These are phyloP conservation scores for Chrysochloris asiatica DNA, from an alignment of 2,113 vertebrate genomes.

Conservation along the genomic window DNA sequence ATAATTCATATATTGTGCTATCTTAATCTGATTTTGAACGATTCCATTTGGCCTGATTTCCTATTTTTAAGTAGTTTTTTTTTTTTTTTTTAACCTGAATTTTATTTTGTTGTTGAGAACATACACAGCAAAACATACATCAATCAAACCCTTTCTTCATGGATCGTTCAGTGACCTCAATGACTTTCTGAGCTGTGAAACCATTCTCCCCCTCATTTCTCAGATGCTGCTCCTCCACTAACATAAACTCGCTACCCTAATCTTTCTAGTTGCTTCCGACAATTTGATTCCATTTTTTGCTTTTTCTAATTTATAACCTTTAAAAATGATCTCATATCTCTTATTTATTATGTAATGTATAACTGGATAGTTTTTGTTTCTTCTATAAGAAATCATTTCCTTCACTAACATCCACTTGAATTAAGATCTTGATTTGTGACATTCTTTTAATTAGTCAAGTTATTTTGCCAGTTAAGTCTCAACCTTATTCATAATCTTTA, in stretches of 20 bases:
- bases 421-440: neutral
- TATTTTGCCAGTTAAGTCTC: neutral
- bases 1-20: constrained; percentile 61
- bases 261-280: neutral
- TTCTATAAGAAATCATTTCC: neutral
- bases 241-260: neutral
- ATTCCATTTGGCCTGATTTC: neutral
- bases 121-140: neutral
- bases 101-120: neutral
- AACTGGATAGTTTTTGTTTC: neutral
- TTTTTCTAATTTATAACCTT: neutral
- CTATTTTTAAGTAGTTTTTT: no score
- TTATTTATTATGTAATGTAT: neutral
- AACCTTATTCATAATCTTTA: neutral
- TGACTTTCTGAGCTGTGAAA: neutral
- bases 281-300: neutral
- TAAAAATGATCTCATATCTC: neutral
- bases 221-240: neutral
- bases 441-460: neutral
- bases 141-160: neutral
- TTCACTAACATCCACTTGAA: neutral
- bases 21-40: constrained; percentile 43
- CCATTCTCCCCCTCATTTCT: neutral
- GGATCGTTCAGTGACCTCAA: no score
- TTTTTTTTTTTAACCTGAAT: neutral